These are phyloP conservation scores for Sarcophaga variegata DNA, from an alignment of 2,888 invertebrate genomes.

Conservation along the genomic window DNA sequence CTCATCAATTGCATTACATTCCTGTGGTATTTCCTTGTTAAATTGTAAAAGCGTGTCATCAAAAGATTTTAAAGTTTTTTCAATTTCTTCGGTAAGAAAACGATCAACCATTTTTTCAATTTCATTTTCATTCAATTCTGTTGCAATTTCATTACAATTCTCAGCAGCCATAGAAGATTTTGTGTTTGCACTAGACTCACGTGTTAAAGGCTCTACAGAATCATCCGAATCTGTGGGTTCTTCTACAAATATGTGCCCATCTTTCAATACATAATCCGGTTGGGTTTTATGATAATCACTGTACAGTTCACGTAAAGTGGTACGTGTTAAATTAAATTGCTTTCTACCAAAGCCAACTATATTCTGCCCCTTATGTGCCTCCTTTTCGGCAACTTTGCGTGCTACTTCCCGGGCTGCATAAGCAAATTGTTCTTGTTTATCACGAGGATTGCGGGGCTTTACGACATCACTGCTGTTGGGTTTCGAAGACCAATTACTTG, in stretches of 20 bases:
- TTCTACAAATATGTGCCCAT: slow-evolving; percentile 66
- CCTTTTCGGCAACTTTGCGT: slow-evolving; percentile 72
- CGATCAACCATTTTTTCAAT: slow-evolving; percentile 54
- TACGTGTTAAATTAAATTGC: slow-evolving; percentile 78
- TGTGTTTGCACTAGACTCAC: slow-evolving; percentile 18
- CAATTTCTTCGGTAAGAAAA: slow-evolving; percentile 56
- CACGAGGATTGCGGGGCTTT: slow-evolving; percentile 22
- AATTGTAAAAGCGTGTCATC: slow-evolving; percentile 36
- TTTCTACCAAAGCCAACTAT: slow-evolving; percentile 76
- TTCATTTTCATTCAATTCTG: slow-evolving; percentile 20
- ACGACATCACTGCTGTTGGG: slow-evolving; percentile 70
- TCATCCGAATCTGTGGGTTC: slow-evolving; percentile 42
- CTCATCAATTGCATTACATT: slow-evolving; percentile 49
- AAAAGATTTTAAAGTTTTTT: slow-evolving; percentile 46
- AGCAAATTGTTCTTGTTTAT: slow-evolving; percentile 43
- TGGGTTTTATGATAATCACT: slow-evolving; percentile 73
- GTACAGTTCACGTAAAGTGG: slow-evolving; percentile 78
- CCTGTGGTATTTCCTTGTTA: slow-evolving; percentile 17
- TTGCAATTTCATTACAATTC: slow-evolving; percentile 6
- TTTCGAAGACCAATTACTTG: slow-evolving; percentile 74
- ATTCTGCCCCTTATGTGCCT: slow-evolving; percentile 66
- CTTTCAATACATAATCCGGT: slow-evolving; percentile 66
- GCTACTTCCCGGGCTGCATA: slow-evolving; percentile 72
- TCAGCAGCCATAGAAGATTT: slow-evolving; percentile 21
- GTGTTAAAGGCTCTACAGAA: slow-evolving; percentile 7